Base-by-base conservation (phyloP, 2,888 invertebrate species). In the Lomographa bimaculata region DNA sequence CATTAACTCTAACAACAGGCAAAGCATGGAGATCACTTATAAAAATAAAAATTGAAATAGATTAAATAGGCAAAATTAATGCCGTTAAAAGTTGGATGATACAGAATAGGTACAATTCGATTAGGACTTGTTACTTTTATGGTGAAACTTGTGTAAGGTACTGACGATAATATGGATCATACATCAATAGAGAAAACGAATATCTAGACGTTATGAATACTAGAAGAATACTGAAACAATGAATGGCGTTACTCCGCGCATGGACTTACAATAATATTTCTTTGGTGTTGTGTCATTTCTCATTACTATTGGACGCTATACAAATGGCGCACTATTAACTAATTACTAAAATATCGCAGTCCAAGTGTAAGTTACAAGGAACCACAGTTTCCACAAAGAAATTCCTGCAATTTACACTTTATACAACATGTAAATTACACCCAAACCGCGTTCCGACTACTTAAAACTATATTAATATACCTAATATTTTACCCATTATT, bases 271-370 rank as follows among this genome's bases (percentile, higher is more conserved):
- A 69, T 76, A 72, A 73, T 79, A 81, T 79, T 78, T 87, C 87
- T 87, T 87, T 87, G 87, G 87, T 87, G 86, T 84, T 81, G 79
- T 83, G 82, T 84, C 78, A 79, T 79, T 76, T 65, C 50, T 56
- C 79, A 72, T 73, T 79, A 66, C 76, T 80, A 80, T 80, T 80
- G 87, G 85, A 85, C 86, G 86, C 79, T 82, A 82, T 77, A 71
- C 59, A 63, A 72, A 66, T 72, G 81, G 77, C 82, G 74, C 62
- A 54, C 74, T 74, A 71, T 60, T 51, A 30, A 5, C 28, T 34
- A 34, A 27, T 34, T 3, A 34, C 54, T 60, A 21, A 49, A 51
- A 56, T 53, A 36, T 5, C 56, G 57, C 61, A 62, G 63, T 63
- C 61, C 62, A 66, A 62, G 63, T 70, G 60, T 55, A 42, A 40